Base-by-base conservation (phyloP, 1,140 invertebrate species). In the Hylyphantes graminicola region DNA sequence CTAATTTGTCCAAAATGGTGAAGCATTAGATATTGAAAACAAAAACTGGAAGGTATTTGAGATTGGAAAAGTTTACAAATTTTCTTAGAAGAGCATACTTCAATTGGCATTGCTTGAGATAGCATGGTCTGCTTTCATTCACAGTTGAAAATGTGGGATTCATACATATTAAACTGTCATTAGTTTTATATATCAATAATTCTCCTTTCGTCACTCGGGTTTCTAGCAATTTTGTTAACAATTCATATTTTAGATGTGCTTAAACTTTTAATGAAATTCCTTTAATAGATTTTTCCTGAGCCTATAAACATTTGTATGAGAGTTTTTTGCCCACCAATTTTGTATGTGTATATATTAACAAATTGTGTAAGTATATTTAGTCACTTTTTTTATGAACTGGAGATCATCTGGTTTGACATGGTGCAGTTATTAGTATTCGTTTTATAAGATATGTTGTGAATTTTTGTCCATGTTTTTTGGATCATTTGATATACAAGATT, bases 391-490 rank as follows among this genome's bases (percentile, higher is more conserved):
- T 83, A 74, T 83, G 65, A 65, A 64, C n/a, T 54, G 80, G 70
- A 83, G 51, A 73, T 64, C 15, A 8, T 83, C 72, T 73, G 50
- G 61, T 73, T 74, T 57, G 35, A 61, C 50, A 83, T 74, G 80
- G 80, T 83, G 80, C 80, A 74, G 61, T 83, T 75, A 74, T 74
- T 83, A 83, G 80, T 74, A 83, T 83, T 83, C 70, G 75, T 83
- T 83, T 83, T 83, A 83, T 83, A 83, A 64, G 53, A 83, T 83
- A 59, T 75, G 80, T 83, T 83, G 80, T 74, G 55, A 72, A 74
- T 81, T 83, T n/a, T 83, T 83, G 80, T 83, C 80, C 80, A 83
- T 83, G 68, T 83, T 83, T 83, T 83, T 83, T 83, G 80, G 80
- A 83, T 83, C 13, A 65, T 83, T 83, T 83, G 59, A 74, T 83